Base-by-base conservation (phyloP, 2,888 invertebrate genomes). In the Scaptomyza flava region DNA sequence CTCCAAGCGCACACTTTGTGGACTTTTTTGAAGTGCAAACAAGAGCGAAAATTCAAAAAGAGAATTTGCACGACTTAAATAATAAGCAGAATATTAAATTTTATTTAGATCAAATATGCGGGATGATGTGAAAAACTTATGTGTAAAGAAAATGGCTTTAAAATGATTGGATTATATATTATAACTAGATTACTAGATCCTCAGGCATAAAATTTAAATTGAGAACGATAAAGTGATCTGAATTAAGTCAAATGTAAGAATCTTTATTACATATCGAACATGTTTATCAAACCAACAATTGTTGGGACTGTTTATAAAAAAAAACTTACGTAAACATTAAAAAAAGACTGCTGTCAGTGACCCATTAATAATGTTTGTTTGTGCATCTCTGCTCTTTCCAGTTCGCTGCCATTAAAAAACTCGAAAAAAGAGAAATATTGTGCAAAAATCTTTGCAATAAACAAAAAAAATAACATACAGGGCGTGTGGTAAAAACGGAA, bases 321-420 rank as follows among this genome's bases (percentile, higher is more conserved):
- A 11, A n/a, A 31, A 38, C 30, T 11, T 41, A 3, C 8, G n/a
- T 9, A 33, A 14, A 33, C 14, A 27, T 2, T 8, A 4, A 14
- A 2, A 7, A 20, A 5, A 31, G 9, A 23, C 50, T 30, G 12
- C 9, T 20, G 17, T 8, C 58, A 33, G 14, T 7, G 23, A 14
- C 14, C 1, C 9, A 46, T 58, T 42, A 72, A 62, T 46, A 61
- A 54, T 33, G 14, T 48, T 57, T 41, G 17, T 33, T 38, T 58
- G 8, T 51, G 41, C 52, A 42, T 38, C 31, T 63, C 36, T 66
- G 38, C 17, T 61, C 52, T 63, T 83, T 81, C 9, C 84, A 83
- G 78, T 53, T 31, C 66, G 62, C 62, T 64, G 72, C 56, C 63
- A 79, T 53, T 56, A 11, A 58, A 50, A 31, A 27, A 31, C 12